These are phyloP conservation scores for Chaetophractus vellerosus DNA, from an alignment of 2,797 vertebrate species.

Conservation along the genomic window DNA sequence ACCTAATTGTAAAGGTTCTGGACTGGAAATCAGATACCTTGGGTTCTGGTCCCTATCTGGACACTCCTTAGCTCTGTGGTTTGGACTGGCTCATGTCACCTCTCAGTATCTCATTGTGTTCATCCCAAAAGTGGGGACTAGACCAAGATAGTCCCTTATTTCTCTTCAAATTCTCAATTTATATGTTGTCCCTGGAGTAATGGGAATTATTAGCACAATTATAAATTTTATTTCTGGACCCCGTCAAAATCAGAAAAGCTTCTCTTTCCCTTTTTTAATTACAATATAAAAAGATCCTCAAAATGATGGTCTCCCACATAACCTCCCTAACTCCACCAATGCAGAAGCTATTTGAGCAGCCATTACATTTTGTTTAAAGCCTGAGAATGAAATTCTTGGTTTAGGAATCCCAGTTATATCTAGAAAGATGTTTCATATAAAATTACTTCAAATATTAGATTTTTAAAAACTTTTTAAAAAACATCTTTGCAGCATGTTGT, in stretches of 20 bases:
- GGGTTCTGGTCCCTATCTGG: background rate
- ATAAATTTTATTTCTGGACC: background rate
- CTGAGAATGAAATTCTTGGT: background rate
- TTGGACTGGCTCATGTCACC: background rate
- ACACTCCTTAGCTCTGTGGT: background rate
- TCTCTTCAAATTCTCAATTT: background rate
- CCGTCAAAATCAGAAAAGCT: background rate
- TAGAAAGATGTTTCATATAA: conserved; percentile 9
- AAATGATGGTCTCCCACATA: background rate
- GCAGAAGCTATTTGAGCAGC: background rate
- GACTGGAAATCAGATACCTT: background rate
- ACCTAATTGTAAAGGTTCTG: too few relatives aligned
- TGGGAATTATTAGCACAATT: background rate
- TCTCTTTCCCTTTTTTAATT: background rate
- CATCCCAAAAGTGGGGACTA: background rate
- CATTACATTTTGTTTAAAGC: background rate
- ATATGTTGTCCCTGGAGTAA: background rate
- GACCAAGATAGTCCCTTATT: background rate
- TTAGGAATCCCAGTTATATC: background rate
- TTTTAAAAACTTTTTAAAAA: background rate
- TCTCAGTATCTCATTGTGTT: background rate
- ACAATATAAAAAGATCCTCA: background rate
- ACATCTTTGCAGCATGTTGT: background rate
- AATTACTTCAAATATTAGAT: background rate
- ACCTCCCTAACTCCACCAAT: background rate